Base-by-base conservation (phyloP, 2,113 vertebrate genomes). In the Tichodroma muraria region DNA sequence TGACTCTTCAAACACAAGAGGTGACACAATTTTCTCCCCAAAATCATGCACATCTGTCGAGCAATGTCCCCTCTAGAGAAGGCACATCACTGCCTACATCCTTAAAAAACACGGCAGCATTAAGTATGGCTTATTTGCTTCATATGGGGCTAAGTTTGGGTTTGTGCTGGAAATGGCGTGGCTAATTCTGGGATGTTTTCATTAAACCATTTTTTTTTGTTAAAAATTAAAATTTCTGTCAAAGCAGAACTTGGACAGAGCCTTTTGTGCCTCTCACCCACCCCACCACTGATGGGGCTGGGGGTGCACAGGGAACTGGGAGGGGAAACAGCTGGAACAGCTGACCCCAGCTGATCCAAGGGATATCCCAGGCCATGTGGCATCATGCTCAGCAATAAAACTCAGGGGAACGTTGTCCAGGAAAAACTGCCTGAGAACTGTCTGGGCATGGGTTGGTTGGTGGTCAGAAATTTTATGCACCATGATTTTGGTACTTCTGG, bases 361-460 rank as follows among this genome's bases (percentile, higher is more conserved):
- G 57, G 35, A 15, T 38, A 6, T 44, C 17, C 56, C 57, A 54
- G 7, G 24, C 33, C 5, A 1, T 8, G n/a, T 2, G 44, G 9
- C 3, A 20, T 42, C 69, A 8, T 21, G 20, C 13, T 77, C 10
- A 60, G 52, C 64, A 54, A 6, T 17, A 15, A n/a, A 49, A 31
- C 14, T 35, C 27, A 18, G 24, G 60, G 24, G 20, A 42, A 56
- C 1, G 33, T 13, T 68, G 37, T 15, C 9, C 27, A 15, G 47
- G 47, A 35, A 8, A 37, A 15, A 5, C 10, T 50, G 27, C 28
- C 40, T 10, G 11, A 38, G 22, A 31, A 13, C 7, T 31, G 42
- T 3, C 47, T 79, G 66, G 30, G 13, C 24, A 8, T 40, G 0
- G 0, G 2, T 10, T 12, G 4, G 7, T 30, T 37, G 16, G 25